A percentile compares a stretch with the other conserved stretches of the same genome.
phyloP scores from a whole-genome alignment of 2,797 vertebrate genomes.

The Podargus strigoides region DNA sequence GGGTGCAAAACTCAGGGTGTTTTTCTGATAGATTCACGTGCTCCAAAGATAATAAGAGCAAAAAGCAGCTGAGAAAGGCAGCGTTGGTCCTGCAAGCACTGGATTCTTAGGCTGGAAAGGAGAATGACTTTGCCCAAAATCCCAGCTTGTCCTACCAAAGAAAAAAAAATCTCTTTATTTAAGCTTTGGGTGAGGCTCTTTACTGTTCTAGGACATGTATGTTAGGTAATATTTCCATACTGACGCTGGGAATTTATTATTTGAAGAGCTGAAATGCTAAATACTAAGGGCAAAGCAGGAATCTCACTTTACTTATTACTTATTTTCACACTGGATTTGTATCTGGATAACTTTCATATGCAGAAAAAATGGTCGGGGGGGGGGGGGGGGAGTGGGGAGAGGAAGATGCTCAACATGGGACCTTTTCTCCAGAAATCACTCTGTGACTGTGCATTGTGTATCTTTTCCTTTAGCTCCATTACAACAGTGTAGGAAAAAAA shows the following conservation, averaged over 20 bases:
- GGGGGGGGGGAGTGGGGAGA: neutral
- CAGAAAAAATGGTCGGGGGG: neutral
- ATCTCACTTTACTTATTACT: neutral
- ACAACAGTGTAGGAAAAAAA: neutral
- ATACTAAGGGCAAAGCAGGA: neutral
- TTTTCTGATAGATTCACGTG: rapidly evolving
- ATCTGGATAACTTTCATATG: neutral
- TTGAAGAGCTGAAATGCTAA: neutral
- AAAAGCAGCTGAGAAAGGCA: neutral
- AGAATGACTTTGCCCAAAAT: neutral
- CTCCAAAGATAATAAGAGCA: neutral
- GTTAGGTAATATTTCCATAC: neutral
- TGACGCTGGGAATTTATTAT: neutral
- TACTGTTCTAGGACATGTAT: neutral
- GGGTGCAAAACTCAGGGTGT: neutral
- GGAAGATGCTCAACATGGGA: neutral
- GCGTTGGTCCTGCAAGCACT: neutral
- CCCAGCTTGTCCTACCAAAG: neutral
- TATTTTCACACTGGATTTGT: neutral
- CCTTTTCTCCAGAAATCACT: neutral
- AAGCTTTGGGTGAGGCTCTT: neutral
- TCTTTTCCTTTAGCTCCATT: neutral
- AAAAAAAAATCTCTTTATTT: neutral
- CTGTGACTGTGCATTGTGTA: neutral
- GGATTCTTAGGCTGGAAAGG: neutral